Conservation (phyloP, 2,888 invertebrate genomes). For the Dicycla oo region DNA sequence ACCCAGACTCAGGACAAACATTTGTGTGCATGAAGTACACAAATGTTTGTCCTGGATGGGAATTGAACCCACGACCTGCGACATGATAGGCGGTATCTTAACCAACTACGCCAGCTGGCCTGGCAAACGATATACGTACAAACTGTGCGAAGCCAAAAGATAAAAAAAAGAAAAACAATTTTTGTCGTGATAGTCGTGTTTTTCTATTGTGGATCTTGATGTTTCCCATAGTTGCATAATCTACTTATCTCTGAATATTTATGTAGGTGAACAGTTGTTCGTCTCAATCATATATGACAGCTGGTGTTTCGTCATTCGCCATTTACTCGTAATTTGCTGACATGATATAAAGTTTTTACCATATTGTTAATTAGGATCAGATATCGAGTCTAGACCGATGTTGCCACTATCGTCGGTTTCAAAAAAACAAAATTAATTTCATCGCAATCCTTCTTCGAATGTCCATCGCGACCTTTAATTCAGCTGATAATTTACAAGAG, state of each 20-base stretch:
- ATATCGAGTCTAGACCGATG: not conserved
- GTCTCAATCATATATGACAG: not conserved
- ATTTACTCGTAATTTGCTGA: not conserved
- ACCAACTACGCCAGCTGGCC: no score
- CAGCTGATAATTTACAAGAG: constrained; percentile 49
- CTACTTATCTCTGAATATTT: not conserved
- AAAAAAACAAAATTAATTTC: constrained; percentile 31
- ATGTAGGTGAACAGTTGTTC: not conserved
- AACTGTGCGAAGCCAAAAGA: no score
- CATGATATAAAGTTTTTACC: not conserved
- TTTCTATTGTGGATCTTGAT: not conserved
- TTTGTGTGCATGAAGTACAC: no score
- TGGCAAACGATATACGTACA: no score
- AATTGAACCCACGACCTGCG: no score
- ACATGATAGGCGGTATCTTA: no score
- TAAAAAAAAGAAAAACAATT: no score
- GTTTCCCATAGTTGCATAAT: not conserved
- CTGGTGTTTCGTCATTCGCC: not conserved
- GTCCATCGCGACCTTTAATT: constrained; percentile 24
- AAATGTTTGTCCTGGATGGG: no score
- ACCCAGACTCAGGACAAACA: no score
- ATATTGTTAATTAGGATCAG: constrained; percentile 19
- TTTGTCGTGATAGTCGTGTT: not conserved
- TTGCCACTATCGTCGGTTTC: not conserved
- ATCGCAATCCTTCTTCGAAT: constrained; percentile 33